A percentile compares a stretch with the other conserved stretches of the same genome.
phyloP scores from a whole-genome alignment of 2,797 vertebrate genomes.

The Synanceia verrucosa region DNA sequence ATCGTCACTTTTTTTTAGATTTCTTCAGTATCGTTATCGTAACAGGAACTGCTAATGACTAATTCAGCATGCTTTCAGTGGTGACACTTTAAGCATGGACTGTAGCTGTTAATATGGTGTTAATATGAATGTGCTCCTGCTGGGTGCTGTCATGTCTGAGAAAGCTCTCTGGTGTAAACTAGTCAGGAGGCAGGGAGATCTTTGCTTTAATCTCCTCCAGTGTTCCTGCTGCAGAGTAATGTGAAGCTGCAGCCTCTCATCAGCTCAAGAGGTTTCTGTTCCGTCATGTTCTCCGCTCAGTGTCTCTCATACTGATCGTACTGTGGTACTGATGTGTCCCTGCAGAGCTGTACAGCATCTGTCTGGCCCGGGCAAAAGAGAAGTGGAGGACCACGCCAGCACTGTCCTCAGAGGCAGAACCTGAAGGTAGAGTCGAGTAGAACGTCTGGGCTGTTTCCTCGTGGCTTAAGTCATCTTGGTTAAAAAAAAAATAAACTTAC shows the following conservation, averaged over 20 bases:
- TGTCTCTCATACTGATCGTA: neutral
- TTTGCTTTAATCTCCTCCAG: neutral
- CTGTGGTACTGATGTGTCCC: constrained; percentile 24
- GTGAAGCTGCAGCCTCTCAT: neutral
- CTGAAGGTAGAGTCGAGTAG: constrained; percentile 80
- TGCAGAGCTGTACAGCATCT: constrained; percentile 93
- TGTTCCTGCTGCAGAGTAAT: constrained; percentile 4
- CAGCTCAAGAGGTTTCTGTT: neutral
- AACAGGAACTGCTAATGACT: too few species aligned
- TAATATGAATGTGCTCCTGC: too few species aligned
- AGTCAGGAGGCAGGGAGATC: too few species aligned
- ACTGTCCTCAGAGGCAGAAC: constrained; percentile 77
- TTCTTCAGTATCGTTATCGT: too few species aligned
- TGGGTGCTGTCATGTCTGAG: too few species aligned
- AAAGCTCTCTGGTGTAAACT: too few species aligned
- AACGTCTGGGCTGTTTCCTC: neutral
- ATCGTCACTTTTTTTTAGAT: too few species aligned
- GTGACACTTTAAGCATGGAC: too few species aligned
- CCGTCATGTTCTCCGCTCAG: neutral
- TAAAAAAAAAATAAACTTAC: neutral
- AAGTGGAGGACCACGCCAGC: constrained; percentile 86
- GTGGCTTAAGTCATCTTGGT: too few species aligned
- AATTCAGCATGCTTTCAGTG: neutral
- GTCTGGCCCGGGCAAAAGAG: constrained; percentile 91
- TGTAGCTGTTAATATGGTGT: too few species aligned